Evolutionary conservation across 1,140 invertebrate species (phyloP).

Genomic region (Leptopilina clavipes): DNA sequence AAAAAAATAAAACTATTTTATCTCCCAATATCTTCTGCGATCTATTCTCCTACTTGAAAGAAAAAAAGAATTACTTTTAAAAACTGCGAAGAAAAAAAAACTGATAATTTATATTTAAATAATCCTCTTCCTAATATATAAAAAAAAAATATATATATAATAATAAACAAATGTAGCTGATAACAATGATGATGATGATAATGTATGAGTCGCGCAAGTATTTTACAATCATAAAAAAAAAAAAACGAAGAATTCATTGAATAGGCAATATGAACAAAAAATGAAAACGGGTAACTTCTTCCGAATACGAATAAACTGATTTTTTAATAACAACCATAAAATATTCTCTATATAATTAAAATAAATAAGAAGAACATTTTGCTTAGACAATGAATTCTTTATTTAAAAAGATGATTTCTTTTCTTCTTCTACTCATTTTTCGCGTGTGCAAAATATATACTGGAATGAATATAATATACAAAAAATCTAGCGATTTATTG

Average conservation of each 20-base stretch:
- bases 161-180: too few species aligned
- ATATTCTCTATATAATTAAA: slow-evolving; percentile 13
- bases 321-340: not conserved
- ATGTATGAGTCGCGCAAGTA: slow-evolving; percentile 20
- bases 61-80: not conserved
- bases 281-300: slow-evolving; percentile 21
- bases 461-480: too few species aligned
- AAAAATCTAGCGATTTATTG: slow-evolving; percentile 14
- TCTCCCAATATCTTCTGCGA: slow-evolving; percentile 15
- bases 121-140: not conserved
- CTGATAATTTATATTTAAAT: slow-evolving; percentile 3
- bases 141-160: not conserved
- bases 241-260: slow-evolving; percentile 20
- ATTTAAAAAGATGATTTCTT: not conserved
- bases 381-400: slow-evolving; percentile 5
- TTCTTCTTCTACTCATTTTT: not conserved
- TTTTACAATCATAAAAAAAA: not conserved
- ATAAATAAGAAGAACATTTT: not conserved
- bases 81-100: not conserved
- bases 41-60: not conserved
- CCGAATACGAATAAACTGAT: slow-evolving; percentile 12
- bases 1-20: not conserved
- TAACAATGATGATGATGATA: not conserved
- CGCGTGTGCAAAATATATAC: not conserved
- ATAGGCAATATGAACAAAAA: not conserved